These are phyloP conservation scores for Dynastes maya DNA, from an alignment of 2,888 invertebrate genomes.

Conservation along the genomic window DNA sequence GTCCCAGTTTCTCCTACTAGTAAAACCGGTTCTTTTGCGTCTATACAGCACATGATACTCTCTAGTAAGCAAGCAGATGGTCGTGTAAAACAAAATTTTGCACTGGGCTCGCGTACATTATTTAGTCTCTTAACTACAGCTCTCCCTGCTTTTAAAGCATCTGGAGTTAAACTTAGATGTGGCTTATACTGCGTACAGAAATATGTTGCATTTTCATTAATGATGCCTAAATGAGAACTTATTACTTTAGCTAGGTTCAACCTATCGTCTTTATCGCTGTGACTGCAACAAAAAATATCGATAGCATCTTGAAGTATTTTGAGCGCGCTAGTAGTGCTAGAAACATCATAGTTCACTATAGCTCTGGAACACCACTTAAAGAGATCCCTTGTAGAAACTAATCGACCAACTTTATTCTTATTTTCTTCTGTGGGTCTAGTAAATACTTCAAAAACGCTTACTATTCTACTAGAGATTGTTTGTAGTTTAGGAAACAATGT, in stretches of 20 bases:
- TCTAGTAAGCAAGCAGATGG: slow-evolving; percentile 89
- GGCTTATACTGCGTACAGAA: slow-evolving; percentile 88
- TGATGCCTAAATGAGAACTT: slow-evolving; percentile 86
- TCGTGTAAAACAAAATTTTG: slow-evolving; percentile 85
- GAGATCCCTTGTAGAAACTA: slow-evolving; percentile 89
- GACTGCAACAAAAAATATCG: slow-evolving; percentile 91
- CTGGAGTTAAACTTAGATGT: slow-evolving; percentile 75
- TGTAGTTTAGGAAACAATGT: slow-evolving; percentile 79
- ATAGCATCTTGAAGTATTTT: slow-evolving; percentile 90
- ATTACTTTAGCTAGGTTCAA: slow-evolving; percentile 81
- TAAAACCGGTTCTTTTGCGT: slow-evolving; percentile 89
- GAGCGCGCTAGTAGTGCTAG: slow-evolving; percentile 79
- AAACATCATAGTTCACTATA: slow-evolving; percentile 81
- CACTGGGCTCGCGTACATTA: slow-evolving; percentile 6
- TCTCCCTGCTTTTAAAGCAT: slow-evolving; percentile 81
- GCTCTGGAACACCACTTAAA: slow-evolving; percentile 93
- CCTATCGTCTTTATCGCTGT: slow-evolving; percentile 78
- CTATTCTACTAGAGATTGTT: slow-evolving; percentile 83
- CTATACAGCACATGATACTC: slow-evolving; percentile 88
- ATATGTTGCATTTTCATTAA: slow-evolving; percentile 86
- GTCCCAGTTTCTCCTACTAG: slow-evolving; percentile 99
- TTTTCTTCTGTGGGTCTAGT: slow-evolving; percentile 73
- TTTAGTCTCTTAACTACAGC: slow-evolving; percentile 69
- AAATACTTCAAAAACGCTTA: slow-evolving; percentile 86
- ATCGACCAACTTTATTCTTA: slow-evolving; percentile 73